Evolutionary conservation across 2,113 vertebrate species (phyloP).

Genomic region (Chloropsis hardwickii): DNA sequence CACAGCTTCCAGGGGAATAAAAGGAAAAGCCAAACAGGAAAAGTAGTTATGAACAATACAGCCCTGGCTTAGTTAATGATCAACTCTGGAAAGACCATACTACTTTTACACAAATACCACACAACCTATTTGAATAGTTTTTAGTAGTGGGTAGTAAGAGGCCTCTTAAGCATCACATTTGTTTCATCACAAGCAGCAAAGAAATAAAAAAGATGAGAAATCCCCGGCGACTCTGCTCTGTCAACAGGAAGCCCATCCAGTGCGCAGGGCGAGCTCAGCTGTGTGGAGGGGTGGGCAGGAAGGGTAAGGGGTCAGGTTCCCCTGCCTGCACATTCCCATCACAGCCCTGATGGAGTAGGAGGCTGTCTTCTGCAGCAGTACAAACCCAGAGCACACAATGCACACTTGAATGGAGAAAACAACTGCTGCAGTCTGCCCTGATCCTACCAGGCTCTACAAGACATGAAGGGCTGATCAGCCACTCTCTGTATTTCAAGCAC

Average conservation of each 20-base stretch:
- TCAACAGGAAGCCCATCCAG: constrained; percentile 32
- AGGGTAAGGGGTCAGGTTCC: constrained; percentile 30
- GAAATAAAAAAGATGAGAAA: neutral
- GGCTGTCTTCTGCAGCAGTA: rapidly evolving
- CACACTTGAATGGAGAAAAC: neutral
- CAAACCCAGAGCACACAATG: neutral
- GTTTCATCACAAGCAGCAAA: neutral
- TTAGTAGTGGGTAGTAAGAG: neutral
- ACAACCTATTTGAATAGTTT: neutral
- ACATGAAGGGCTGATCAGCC: neutral
- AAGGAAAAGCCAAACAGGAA: constrained; percentile 60
- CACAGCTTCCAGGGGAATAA: constrained; percentile 28
- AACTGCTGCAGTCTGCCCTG: rapidly evolving
- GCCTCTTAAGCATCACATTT: neutral
- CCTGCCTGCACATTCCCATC: neutral
- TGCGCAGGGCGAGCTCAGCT: neutral
- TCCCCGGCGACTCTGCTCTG: rapidly evolving
- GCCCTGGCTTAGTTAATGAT: constrained; percentile 42
- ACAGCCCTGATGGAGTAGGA: rapidly evolving
- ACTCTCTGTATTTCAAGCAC: neutral
- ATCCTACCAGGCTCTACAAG: neutral
- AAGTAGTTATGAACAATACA: constrained; percentile 29
- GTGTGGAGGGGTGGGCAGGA: neutral
- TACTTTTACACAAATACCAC: neutral
- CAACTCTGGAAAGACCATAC: neutral